Percentiles rank a stretch among this genome's conserved stretches.
phyloP scores from a whole-genome alignment of 2,797 vertebrate genomes.

The Centropyge bicolor region DNA sequence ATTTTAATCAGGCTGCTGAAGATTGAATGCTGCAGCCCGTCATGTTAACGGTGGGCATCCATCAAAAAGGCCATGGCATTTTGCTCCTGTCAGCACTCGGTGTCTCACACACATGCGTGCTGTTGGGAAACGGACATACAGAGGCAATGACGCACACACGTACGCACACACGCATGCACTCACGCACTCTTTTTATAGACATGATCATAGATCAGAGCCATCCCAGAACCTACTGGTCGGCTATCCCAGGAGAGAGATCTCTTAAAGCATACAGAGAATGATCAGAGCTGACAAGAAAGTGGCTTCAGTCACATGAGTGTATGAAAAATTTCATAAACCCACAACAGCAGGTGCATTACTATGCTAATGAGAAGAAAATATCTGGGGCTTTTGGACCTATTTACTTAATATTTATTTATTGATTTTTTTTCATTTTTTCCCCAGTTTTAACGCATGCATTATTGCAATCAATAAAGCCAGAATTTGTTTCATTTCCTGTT shows the following conservation, averaged over 20 bases:
- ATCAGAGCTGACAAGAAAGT: constrained; percentile 20
- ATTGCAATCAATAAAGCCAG: constrained; percentile 16
- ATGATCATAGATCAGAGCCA: constrained; percentile 52
- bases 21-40: constrained; percentile 60
- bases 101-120: constrained; percentile 37
- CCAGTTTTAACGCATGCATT: constrained; percentile 6
- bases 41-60: constrained; percentile 66
- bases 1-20: constrained; percentile 70
- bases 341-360: neutral
- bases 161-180: neutral
- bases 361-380: constrained; percentile 5
- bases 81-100: constrained; percentile 61
- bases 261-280: constrained; percentile 33
- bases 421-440: neutral
- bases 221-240: constrained; percentile 20
- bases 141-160: neutral
- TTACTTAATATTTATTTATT: constrained; percentile 1
- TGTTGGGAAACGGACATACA: neutral
- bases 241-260: constrained; percentile 35
- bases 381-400: neutral
- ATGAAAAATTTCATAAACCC: constrained; percentile 30
- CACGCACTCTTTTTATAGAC: constrained; percentile 18
- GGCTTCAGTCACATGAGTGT: neutral
- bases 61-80: constrained; percentile 61
- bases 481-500: constrained; percentile 32